A percentile compares a stretch with the other conserved stretches of the same genome.
Conservation (phyloP, 2,888 invertebrate species). For the Amphipyra berbera region DNA sequence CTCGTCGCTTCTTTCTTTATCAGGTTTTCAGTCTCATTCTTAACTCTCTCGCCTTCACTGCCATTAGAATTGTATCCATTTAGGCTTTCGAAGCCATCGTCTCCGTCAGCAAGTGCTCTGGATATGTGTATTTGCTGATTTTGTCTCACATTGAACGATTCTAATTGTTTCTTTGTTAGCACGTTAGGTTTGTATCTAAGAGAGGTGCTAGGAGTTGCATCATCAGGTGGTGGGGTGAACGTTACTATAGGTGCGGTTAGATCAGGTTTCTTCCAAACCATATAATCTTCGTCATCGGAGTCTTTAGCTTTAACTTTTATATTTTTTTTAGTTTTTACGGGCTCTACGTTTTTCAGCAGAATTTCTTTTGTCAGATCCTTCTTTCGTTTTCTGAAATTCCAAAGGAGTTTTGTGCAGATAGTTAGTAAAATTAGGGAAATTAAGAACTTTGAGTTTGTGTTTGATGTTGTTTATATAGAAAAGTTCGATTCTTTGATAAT, state of each 20-base stretch:
- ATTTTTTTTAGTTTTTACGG: constrained; percentile 72
- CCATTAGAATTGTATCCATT: constrained; percentile 94
- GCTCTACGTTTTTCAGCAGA: constrained; percentile 73
- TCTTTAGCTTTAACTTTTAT: constrained; percentile 83
- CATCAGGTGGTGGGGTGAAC: constrained; percentile 83
- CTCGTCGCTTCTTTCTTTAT: constrained; percentile 66
- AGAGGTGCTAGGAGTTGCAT: constrained; percentile 72
- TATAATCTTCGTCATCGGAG: constrained; percentile 87
- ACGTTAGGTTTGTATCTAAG: constrained; percentile 78
- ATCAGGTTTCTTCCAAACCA: constrained; percentile 86
- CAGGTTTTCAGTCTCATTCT: constrained; percentile 54
- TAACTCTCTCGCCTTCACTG: constrained; percentile 84
- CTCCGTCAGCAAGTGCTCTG: constrained; percentile 88
- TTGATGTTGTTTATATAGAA: too few species aligned
- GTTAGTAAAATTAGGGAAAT: too few species aligned
- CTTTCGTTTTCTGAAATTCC: constrained; percentile 81
- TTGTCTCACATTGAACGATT: constrained; percentile 82
- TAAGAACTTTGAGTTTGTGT: too few species aligned
- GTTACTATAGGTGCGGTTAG: constrained; percentile 81
- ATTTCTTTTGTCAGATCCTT: constrained; percentile 80
- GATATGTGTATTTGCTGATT: constrained; percentile 69
- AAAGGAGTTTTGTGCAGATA: neutral
- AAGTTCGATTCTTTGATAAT: too few species aligned
- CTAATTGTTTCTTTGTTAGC: constrained; percentile 84
- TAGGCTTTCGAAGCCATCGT: constrained; percentile 96